Percentiles rank a stretch among this genome's conserved stretches.
phyloP scores from a whole-genome alignment of 2,113 vertebrate genomes.

The Heterotilapia buettikoferi region DNA sequence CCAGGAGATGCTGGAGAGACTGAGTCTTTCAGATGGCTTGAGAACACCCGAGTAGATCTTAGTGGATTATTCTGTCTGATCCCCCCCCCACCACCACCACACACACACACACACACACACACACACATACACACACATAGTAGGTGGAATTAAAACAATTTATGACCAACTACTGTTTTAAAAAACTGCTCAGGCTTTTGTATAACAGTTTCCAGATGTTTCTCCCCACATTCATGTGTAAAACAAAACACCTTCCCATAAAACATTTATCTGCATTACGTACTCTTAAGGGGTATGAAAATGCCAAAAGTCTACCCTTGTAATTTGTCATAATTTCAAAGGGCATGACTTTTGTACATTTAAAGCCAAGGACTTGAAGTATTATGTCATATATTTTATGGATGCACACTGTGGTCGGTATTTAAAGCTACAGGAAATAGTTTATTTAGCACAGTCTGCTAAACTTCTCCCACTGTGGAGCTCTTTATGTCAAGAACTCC shows the following conservation, averaged over 20 bases:
- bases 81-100: background rate
- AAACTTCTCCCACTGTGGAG: background rate
- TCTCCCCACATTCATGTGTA: background rate
- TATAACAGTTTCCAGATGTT: slow-evolving; percentile 46
- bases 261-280: slow-evolving; percentile 27
- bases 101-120: background rate
- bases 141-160: background rate
- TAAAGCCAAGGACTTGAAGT: background rate
- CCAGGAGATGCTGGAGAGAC: background rate
- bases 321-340: slow-evolving; percentile 33
- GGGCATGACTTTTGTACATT: background rate
- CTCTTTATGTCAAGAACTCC: background rate
- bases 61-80: background rate
- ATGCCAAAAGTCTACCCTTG: background rate
- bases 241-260: slow-evolving; percentile 25
- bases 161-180: background rate
- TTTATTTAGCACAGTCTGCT: background rate
- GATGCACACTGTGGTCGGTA: background rate
- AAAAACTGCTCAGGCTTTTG: background rate
- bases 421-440: background rate
- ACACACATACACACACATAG: background rate
- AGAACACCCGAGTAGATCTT: background rate
- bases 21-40: background rate
- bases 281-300: slow-evolving; percentile 14
- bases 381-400: background rate